These are phyloP conservation scores for Ophiothrix spiculata DNA, from an alignment of 35 echinoderm and acorn worm species.

Conservation along the genomic window DNA sequence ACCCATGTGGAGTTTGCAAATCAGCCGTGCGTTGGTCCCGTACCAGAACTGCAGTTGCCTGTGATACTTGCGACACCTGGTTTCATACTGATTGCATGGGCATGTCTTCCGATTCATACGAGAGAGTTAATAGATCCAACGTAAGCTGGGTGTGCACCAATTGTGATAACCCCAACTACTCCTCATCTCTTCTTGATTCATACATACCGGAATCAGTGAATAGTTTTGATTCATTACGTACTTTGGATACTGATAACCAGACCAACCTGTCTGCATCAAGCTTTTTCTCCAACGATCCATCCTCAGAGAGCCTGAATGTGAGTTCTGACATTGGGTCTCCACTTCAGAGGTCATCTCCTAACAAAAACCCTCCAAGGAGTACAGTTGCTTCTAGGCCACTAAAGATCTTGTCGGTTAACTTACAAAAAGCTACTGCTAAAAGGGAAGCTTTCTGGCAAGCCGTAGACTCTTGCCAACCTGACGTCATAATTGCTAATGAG, in stretches of 20 bases:
- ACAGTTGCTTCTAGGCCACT: background rate
- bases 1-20: background rate
- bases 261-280: background rate
- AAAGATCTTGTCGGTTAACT: background rate
- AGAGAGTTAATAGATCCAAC: constrained; percentile 3
- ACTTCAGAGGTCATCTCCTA: background rate
- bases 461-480: background rate
- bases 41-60: constrained; percentile 1
- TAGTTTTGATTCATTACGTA: background rate
- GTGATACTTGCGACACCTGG: constrained; percentile 7
- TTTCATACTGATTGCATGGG: constrained; percentile 34
- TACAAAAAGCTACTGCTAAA: background rate
- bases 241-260: too few species aligned
- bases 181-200: background rate
- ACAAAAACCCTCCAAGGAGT: background rate
- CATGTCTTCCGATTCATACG: constrained; percentile 24
- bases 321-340: background rate
- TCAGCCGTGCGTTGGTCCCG: background rate
- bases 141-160: background rate
- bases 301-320: background rate
- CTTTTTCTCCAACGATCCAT: background rate
- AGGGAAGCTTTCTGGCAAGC: constrained; percentile 11
- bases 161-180: constrained; percentile 5
- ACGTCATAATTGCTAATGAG: constrained; percentile 14
- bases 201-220: background rate